Evolutionary conservation across 37 sponge, comb jelly and placozoan species (phyloP).

Genomic region (Amphimedon queenslandica): DNA sequence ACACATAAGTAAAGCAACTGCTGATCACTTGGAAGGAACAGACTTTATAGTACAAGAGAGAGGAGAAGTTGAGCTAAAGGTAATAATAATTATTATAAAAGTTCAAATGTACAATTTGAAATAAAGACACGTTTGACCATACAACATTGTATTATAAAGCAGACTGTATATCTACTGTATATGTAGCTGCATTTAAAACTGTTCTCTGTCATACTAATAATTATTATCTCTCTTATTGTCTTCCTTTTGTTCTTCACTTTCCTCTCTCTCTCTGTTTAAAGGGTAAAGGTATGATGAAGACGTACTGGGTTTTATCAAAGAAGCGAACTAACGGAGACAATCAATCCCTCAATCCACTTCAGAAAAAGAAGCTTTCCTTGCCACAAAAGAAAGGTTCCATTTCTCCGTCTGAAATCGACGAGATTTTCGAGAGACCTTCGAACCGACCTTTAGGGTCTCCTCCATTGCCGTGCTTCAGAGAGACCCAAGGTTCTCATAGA

Average conservation of each 20-base stretch:
- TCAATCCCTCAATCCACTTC: constrained; percentile 9
- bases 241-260: background rate
- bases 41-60: constrained; percentile 31
- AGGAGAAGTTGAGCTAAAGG: constrained; percentile 51
- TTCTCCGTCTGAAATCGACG: background rate
- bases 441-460: background rate
- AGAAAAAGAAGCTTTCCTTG: background rate
- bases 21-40: constrained; percentile 27
- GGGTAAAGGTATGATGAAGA: constrained; percentile 75
- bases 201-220: no score
- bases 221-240: no score
- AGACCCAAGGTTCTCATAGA: no score
- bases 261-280: constrained; percentile 4
- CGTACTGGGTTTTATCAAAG: constrained; percentile 49
- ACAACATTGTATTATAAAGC: no score
- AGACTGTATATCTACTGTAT: no score
- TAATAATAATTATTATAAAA: background rate
- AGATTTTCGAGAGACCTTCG: background rate
- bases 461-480: background rate
- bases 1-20: constrained; percentile 56
- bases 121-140: no score
- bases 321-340: background rate
- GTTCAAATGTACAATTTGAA: background rate
- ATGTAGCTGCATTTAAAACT: no score
- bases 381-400: background rate